phyloP scores from a whole-genome alignment of 2,113 vertebrate genomes.

The Coryphaenoides rupestris region DNA sequence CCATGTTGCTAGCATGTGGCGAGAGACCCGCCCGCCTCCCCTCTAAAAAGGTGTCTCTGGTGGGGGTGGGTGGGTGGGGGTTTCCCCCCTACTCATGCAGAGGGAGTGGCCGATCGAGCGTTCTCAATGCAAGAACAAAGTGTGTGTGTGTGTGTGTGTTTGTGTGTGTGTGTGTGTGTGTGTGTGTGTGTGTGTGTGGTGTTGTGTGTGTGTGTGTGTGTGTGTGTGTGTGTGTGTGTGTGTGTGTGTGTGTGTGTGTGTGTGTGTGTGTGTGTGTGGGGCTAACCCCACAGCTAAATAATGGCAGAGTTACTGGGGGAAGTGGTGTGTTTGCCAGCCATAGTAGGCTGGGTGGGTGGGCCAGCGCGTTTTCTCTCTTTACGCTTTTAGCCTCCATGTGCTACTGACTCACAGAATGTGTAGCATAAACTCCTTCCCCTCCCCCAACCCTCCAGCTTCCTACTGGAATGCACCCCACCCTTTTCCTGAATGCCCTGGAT shows the following conservation, averaged over 20 bases:
- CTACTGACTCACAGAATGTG: conserved; percentile 69
- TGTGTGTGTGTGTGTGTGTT: conserved; percentile 44
- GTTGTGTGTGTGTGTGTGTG: conserved; percentile 33
- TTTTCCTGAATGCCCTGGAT: conserved; percentile 71
- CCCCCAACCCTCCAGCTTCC: conserved; percentile 59
- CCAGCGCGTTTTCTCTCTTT: conserved; percentile 47
- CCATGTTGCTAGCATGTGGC: conserved; percentile 53
- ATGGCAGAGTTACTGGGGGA: conserved; percentile 10
- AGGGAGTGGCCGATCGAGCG: conserved; percentile 18
- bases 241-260: conserved; percentile 43
- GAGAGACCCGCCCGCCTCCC: conserved; percentile 24
- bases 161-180: conserved; percentile 23
- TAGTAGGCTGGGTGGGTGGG: conserved; percentile 49
- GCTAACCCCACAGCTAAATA: conserved; percentile 10
- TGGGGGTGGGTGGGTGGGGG: conserved; percentile 30
- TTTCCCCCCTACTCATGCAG: background rate
- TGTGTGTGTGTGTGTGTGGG: conserved; percentile 9
- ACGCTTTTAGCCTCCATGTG: conserved; percentile 49
- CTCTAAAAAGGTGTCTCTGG: conserved; percentile 45
- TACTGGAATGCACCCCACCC: conserved; percentile 73
- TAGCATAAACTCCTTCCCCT: conserved; percentile 65
- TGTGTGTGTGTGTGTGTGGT: conserved; percentile 10
- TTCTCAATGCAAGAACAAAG: conserved; percentile 13
- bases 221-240: conserved; percentile 41
- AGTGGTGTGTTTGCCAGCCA: conserved; percentile 40